Conservation (phyloP, 2,113 vertebrate species). For the Noturus placidus region DNA sequence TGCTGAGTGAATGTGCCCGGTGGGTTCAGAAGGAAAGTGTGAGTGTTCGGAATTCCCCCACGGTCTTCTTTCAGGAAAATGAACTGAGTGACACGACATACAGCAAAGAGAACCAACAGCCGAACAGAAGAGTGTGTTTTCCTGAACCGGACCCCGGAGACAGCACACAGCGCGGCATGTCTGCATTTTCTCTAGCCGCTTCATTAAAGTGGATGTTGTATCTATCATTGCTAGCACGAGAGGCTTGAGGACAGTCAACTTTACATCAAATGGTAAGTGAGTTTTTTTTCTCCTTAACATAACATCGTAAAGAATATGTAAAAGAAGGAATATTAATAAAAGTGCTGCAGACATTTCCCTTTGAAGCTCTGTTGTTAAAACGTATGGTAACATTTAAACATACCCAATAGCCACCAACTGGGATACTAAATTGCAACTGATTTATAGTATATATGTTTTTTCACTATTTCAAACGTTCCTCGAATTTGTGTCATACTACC, state of each 20-base stretch:
- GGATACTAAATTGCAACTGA: neutral
- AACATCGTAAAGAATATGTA: neutral
- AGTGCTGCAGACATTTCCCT: neutral
- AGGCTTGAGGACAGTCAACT: neutral
- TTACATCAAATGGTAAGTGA: neutral
- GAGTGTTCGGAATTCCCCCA: conserved; percentile 79
- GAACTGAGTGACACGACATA: conserved; percentile 40
- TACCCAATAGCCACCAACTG: neutral
- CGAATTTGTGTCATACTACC: neutral
- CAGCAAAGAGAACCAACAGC: neutral
- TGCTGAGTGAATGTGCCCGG: conserved; percentile 54
- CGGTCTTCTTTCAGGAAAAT: conserved; percentile 59
- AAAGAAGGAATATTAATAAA: neutral
- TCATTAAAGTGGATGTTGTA: conserved; percentile 13
- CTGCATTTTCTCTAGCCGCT: neutral
- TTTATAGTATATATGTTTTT: neutral
- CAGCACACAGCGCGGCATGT: conserved; percentile 9
- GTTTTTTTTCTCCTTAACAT: neutral
- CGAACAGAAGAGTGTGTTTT: neutral
- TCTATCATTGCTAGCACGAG: neutral
- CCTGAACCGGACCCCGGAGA: neutral
- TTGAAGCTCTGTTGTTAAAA: neutral
- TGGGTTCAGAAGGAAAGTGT: conserved; percentile 76
- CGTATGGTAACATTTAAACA: neutral
- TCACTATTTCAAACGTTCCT: neutral